Conservation (phyloP, 2,113 vertebrate genomes). For the Tyto alba region DNA sequence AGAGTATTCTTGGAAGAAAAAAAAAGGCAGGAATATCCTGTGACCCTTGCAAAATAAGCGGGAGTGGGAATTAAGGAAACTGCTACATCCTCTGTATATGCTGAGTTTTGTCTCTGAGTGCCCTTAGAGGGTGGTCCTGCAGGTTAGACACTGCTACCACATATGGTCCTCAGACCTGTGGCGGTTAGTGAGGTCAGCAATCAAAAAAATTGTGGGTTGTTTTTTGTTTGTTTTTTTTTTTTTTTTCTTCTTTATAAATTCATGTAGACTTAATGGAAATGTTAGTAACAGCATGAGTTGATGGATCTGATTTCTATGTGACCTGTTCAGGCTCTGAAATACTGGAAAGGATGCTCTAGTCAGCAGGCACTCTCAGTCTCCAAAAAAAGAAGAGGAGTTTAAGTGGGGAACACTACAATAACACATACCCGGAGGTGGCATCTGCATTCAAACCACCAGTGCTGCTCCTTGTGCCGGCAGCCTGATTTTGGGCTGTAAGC, state of each 20-base stretch:
- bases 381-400: neutral
- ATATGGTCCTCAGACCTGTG: neutral
- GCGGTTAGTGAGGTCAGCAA: neutral
- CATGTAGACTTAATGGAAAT: neutral
- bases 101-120: neutral
- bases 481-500: neutral
- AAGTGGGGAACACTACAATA: neutral
- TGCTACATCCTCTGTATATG: neutral
- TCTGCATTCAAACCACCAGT: fast-evolving
- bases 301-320: neutral
- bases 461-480: neutral
- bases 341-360: neutral
- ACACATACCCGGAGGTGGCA: neutral
- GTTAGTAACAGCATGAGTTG: neutral
- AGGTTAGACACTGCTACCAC: neutral
- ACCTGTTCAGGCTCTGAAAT: neutral
- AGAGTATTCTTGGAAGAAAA: neutral
- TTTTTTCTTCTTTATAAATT: neutral
- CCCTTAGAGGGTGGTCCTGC: neutral
- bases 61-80: neutral
- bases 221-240: no score
- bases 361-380: neutral
- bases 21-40: neutral
- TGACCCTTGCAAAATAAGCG: neutral
- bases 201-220: no score